Conservation (phyloP, 2,888 invertebrate species). For the Ochropacha duplaris region DNA sequence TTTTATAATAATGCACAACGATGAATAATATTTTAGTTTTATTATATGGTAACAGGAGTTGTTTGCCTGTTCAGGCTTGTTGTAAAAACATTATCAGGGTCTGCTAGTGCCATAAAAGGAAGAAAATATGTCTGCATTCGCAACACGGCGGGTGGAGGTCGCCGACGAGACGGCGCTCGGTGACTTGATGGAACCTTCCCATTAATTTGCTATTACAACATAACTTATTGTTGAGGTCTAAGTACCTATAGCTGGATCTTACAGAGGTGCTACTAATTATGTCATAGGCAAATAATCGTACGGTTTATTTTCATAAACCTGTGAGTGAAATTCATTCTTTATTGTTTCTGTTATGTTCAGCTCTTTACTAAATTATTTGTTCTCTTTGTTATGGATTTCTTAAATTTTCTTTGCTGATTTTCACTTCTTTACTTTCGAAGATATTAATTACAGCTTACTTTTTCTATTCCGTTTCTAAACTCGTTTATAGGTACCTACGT, state of each 20-base stretch:
- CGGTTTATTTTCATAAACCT: background rate
- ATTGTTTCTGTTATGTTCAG: no score
- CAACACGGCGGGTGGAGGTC: conserved; percentile 33
- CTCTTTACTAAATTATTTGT: no score
- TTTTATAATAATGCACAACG: background rate
- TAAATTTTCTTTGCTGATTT: no score
- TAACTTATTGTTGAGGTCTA: conserved; percentile 19
- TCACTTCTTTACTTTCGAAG: no score
- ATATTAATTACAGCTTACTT: no score
- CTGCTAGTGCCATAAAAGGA: conserved; percentile 55
- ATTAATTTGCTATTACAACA: conserved; percentile 28
- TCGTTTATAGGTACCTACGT: no score
- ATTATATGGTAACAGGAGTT: conserved; percentile 18
- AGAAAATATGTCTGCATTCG: conserved; percentile 31
- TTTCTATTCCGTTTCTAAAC: no score
- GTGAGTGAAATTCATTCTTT: background rate
- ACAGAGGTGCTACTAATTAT: conserved; percentile 13
- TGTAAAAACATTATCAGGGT: conserved; percentile 50
- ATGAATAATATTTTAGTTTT: conserved; percentile 20
- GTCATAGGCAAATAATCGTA: no score
- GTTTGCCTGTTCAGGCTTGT: conserved; percentile 21
- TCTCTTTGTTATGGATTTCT: no score
- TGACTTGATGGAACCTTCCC: conserved; percentile 20
- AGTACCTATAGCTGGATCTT: conserved; percentile 10
- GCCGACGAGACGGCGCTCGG: conserved; percentile 32